Evolutionary conservation across 2,888 invertebrate species (phyloP).

Genomic region (Furcula furcula): DNA sequence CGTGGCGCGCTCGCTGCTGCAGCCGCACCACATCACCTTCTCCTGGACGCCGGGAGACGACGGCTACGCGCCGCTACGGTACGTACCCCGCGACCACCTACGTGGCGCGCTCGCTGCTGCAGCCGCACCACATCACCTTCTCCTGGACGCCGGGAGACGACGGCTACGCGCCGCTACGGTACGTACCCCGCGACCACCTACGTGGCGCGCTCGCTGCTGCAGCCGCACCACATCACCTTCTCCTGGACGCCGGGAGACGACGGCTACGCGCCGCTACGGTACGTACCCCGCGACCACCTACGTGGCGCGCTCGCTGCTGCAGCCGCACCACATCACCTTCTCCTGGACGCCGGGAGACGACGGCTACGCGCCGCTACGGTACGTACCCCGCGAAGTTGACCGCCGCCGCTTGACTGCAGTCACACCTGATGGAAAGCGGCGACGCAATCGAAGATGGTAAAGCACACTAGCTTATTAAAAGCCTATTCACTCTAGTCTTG

Average conservation of each 20-base stretch:
- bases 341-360: constrained; percentile 98
- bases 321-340: constrained; percentile 96
- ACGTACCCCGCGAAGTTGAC: constrained; percentile 69
- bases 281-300: constrained; percentile 94
- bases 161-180: constrained; percentile 94
- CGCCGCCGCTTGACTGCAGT: constrained; percentile 93
- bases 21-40: constrained; percentile 95
- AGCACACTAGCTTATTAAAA: too few relatives aligned
- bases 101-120: constrained; percentile 93
- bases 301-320: constrained; percentile 93
- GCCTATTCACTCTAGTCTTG: too few relatives aligned
- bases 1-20: constrained; percentile 93
- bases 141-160: constrained; percentile 98
- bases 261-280: constrained; percentile 94
- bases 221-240: constrained; percentile 95
- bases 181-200: constrained; percentile 94
- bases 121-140: constrained; percentile 95
- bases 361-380: constrained; percentile 95
- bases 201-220: constrained; percentile 93
- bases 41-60: constrained; percentile 98
- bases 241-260: constrained; percentile 98
- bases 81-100: constrained; percentile 94
- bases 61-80: constrained; percentile 94
- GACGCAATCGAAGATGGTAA: too few relatives aligned
- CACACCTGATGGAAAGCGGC: too few relatives aligned